These are phyloP conservation scores for Sula dactylatra DNA, from an alignment of 2,113 vertebrate genomes.

Conservation along the genomic window DNA sequence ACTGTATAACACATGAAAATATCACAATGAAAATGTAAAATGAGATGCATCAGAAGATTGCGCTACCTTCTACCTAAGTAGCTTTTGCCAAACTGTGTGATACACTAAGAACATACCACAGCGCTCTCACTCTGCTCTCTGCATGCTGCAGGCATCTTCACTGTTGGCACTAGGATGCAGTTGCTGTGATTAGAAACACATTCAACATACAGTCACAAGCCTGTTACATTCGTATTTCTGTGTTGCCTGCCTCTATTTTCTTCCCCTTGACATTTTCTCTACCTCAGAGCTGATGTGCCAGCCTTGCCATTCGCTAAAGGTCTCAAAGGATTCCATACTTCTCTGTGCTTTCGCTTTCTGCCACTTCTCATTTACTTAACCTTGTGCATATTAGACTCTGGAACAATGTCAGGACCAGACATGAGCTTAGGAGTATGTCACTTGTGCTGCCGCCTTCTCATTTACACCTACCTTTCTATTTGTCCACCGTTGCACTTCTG, in stretches of 20 bases:
- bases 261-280: neutral
- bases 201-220: neutral
- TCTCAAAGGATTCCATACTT: neutral
- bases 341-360: neutral
- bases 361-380: neutral
- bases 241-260: neutral
- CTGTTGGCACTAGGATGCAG: neutral
- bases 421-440: neutral
- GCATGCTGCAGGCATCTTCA: neutral
- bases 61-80: neutral
- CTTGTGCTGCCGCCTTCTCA: neutral
- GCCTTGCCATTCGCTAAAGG: neutral
- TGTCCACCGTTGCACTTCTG: neutral
- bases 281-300: neutral
- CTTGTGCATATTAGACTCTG: neutral
- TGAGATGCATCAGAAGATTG: neutral
- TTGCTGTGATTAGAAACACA: neutral
- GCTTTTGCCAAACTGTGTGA: neutral
- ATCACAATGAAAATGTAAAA: neutral
- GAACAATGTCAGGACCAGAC: fast-evolving
- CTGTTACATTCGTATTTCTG: neutral
- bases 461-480: neutral
- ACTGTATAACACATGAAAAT: neutral
- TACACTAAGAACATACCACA: neutral
- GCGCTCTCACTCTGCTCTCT: neutral